Evolutionary conservation across 2,888 invertebrate species (phyloP), one percentile per base, ranked within the genome.

Genomic region (Caenorhabditis imperialis): DNA sequence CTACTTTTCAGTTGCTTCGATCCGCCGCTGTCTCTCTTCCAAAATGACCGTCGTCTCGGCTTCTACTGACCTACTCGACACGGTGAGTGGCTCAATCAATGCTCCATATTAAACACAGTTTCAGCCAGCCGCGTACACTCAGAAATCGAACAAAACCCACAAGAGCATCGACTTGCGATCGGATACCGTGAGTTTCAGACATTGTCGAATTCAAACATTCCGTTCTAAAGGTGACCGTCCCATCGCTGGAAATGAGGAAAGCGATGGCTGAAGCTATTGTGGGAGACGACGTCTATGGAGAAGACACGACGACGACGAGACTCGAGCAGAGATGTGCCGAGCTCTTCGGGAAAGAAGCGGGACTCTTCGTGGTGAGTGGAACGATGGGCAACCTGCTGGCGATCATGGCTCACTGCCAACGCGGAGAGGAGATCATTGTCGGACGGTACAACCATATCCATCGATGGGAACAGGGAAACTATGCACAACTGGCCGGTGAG

Each of bases 361-460:
- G 93, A 0, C 89, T 97, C 54, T 95, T 94, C 89, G 93, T 96
- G 18, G 92, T 94, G 1, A 93, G 93, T 73, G 96, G 96, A 42
- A 96, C 96, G 4, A 96, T 97, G 96, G 93, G 93, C 47, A 98
- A 98, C 90, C 91, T 97, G 60, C 92, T 96, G 22, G 84, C 90
- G 94, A 95, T 95, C 70, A 92, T 97, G 93, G 92, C 93, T 44
- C 96, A 98, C 88, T 96, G 96, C 89, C 91, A 92, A 54, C 91
- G 96, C 71, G 95, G 95, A 0, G 91, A 93, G 42, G 97, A 98
- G 90, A 92, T 93, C 10, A 92, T 97, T 77, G 92, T 93, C 55
- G 97, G 97, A 30, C 92, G 75, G 12, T 90, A 92, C 80, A 92
- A 93, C 51, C 96, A 97, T 88, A 92, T 93, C 62, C 93, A 93